Evolutionary conservation across 2,113 vertebrate species (phyloP).

Genomic region (Aythya baeri): DNA sequence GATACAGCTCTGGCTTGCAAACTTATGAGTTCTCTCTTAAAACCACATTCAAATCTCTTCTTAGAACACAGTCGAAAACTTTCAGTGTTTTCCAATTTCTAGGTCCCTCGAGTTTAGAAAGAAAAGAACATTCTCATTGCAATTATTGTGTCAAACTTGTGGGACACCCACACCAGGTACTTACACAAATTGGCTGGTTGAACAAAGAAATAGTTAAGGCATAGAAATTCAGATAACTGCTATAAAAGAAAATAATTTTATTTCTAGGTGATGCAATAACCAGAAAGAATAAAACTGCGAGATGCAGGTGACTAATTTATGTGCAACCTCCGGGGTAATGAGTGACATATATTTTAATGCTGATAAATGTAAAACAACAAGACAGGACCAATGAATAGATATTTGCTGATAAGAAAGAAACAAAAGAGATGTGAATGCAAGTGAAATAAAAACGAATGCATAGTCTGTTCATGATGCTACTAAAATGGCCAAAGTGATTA

Average conservation of each 20-base stretch:
- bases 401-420: neutral
- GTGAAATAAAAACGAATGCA: neutral
- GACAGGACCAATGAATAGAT: conserved; percentile 2
- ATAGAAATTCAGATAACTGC: neutral
- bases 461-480: neutral
- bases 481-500: neutral
- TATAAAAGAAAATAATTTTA: neutral
- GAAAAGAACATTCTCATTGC: neutral
- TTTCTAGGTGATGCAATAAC: neutral
- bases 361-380: neutral
- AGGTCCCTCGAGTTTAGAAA: neutral
- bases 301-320: neutral
- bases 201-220: neutral
- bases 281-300: neutral
- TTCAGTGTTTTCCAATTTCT: neutral
- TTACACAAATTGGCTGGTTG: neutral
- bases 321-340: neutral
- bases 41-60: neutral
- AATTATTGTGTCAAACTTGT: neutral
- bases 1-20: neutral
- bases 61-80: neutral
- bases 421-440: neutral
- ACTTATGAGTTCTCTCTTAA: neutral
- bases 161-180: neutral
- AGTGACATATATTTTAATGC: neutral